phyloP scores from a whole-genome alignment of 2,888 invertebrate genomes.

The Prosapia bicincta region DNA sequence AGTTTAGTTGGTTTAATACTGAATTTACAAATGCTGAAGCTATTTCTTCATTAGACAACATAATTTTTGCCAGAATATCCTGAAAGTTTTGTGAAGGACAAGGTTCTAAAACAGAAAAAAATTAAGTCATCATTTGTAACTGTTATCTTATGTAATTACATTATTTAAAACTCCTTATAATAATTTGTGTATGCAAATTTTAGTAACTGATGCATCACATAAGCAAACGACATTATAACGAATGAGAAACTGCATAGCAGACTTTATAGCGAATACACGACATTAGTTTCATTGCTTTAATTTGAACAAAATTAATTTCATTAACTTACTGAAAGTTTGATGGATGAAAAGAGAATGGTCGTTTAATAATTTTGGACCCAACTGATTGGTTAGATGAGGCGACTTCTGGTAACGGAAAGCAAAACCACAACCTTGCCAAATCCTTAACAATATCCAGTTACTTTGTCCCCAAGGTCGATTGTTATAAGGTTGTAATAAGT shows the following conservation, averaged over 20 bases:
- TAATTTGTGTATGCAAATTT: too few species aligned
- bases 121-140: too few species aligned
- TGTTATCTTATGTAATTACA: too few species aligned
- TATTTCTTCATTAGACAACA: conserved; percentile 58
- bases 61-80: conserved; percentile 58
- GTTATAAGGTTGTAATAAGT: conserved; percentile 72
- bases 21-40: conserved; percentile 72
- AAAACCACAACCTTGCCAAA: conserved; percentile 82
- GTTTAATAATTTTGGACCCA: conserved; percentile 48
- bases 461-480: conserved; percentile 81
- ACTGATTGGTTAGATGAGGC: conserved; percentile 49
- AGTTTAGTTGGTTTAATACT: conserved; percentile 76
- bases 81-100: conserved; percentile 66
- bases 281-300: too few species aligned
- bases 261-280: too few species aligned
- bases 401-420: conserved; percentile 64
- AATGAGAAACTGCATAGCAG: too few species aligned
- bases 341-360: conserved; percentile 49
- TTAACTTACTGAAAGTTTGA: conserved; percentile 45
- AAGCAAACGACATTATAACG: too few species aligned
- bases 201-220: too few species aligned
- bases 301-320: too few species aligned
- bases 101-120: conserved; percentile 52
- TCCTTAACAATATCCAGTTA: conserved; percentile 77
- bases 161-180: too few species aligned